phyloP scores from a whole-genome alignment of 2,113 vertebrate genomes.

The Phalacrocorax carbo region DNA sequence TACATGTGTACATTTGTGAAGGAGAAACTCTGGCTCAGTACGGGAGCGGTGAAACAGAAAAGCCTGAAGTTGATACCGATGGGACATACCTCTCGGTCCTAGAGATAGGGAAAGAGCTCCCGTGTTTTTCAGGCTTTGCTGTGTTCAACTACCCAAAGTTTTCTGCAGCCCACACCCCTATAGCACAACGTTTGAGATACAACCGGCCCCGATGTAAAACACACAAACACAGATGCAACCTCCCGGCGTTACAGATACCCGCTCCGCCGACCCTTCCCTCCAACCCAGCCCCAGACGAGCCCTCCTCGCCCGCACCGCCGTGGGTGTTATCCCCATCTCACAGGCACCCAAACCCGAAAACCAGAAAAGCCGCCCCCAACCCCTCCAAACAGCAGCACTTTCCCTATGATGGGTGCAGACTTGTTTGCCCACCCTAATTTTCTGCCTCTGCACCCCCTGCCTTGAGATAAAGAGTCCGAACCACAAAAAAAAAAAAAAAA shows the following conservation, averaged over 20 bases:
- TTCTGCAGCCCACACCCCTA: not conserved
- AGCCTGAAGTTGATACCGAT: not conserved
- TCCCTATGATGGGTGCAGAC: not conserved
- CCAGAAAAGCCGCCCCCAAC: not conserved
- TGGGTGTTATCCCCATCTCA: not conserved
- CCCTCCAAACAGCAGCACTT: not conserved
- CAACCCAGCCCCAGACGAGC: not conserved
- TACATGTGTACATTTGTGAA: not conserved
- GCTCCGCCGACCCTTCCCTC: not conserved
- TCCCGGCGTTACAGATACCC: not conserved
- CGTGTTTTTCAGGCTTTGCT: not conserved
- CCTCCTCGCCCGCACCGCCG: not conserved
- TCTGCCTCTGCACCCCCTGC: not conserved
- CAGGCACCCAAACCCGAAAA: not conserved
- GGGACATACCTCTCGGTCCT: not conserved
- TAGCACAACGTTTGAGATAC: not conserved
- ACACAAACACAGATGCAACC: not conserved
- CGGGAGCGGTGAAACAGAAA: not conserved
- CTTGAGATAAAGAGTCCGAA: not conserved
- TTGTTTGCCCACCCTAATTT: not conserved
- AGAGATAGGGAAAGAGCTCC: not conserved
- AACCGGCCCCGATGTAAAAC: not conserved
- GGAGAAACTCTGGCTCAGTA: not conserved
- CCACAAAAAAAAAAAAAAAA: not conserved
- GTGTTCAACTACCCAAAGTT: not conserved